A percentile compares a stretch with the other conserved stretches of the same genome.
Evolutionary conservation across 2,113 vertebrate genomes (phyloP).

Genomic region (Poeciliopsis turrubarensis): DNA sequence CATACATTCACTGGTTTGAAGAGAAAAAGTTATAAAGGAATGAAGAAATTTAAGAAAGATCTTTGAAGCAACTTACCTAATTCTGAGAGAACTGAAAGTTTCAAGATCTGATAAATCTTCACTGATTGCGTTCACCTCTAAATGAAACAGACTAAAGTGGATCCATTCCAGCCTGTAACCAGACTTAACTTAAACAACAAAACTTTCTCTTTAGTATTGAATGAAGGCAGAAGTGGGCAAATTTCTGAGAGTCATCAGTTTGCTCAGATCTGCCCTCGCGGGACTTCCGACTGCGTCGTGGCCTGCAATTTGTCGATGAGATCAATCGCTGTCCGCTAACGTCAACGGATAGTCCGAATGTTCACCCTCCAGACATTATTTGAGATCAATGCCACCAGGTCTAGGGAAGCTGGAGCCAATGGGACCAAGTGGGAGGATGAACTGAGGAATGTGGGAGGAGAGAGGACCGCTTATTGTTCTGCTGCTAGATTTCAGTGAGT

Average conservation of each 20-base stretch:
- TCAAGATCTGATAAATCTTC: slow-evolving; percentile 37
- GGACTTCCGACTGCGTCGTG: slow-evolving; percentile 20
- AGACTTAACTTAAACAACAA: slow-evolving; percentile 15
- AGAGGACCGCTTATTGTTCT: slow-evolving; percentile 6
- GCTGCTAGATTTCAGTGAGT: slow-evolving; percentile 45
- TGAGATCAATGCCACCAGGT: slow-evolving; percentile 49
- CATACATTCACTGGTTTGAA: not conserved
- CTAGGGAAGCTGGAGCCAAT: slow-evolving; percentile 32
- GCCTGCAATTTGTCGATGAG: slow-evolving; percentile 30
- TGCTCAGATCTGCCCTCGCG: slow-evolving; percentile 30
- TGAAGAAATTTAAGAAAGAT: not conserved
- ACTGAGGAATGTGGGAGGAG: slow-evolving; percentile 12
- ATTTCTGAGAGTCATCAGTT: slow-evolving; percentile 35
- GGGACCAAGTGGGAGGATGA: slow-evolving; percentile 4
- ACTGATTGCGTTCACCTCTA: slow-evolving; percentile 24
- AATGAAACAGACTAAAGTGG: slow-evolving; percentile 23
- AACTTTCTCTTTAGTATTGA: slow-evolving; percentile 7
- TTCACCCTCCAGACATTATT: slow-evolving; percentile 34
- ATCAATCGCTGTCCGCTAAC: slow-evolving; percentile 42
- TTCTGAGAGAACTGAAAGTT: slow-evolving; percentile 17
- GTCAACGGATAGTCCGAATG: slow-evolving; percentile 30
- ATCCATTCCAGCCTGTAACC: slow-evolving; percentile 8
- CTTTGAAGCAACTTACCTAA: slow-evolving; percentile 8
- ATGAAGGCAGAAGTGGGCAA: not conserved
- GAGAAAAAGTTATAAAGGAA: not conserved